Evolutionary conservation across 2,888 invertebrate species (phyloP).

Genomic region (Brenthis hecate): DNA sequence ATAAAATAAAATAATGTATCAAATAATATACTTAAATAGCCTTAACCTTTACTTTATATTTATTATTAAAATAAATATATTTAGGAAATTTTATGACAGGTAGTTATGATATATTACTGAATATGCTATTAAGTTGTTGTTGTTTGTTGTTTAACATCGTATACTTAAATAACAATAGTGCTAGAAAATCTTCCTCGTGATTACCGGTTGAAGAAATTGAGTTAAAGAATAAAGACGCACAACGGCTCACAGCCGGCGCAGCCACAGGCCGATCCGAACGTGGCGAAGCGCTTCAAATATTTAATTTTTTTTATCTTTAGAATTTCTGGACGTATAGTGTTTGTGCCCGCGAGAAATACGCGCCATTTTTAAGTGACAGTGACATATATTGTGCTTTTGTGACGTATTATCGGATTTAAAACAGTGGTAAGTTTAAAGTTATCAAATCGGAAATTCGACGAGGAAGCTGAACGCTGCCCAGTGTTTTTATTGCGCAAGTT

Average conservation of each 20-base stretch:
- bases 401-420: slow-evolving; percentile 51
- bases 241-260: slow-evolving; percentile 65
- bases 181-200: slow-evolving; percentile 10
- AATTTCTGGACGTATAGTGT: slow-evolving; percentile 42
- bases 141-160: too few relatives aligned
- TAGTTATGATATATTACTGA: too few relatives aligned
- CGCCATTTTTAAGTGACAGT: slow-evolving; percentile 59
- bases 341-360: slow-evolving; percentile 51
- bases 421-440: slow-evolving; percentile 43
- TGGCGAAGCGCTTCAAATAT: slow-evolving; percentile 56
- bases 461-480: slow-evolving; percentile 33
- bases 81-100: too few relatives aligned
- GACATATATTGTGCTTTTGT: slow-evolving; percentile 58
- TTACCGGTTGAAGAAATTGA: slow-evolving; percentile 55
- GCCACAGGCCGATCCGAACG: slow-evolving; percentile 71
- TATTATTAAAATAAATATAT: too few relatives aligned
- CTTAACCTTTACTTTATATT: too few relatives aligned
- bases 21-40: too few relatives aligned
- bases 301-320: slow-evolving; percentile 29
- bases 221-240: slow-evolving; percentile 36
- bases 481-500: slow-evolving; percentile 48
- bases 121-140: too few relatives aligned
- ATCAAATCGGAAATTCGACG: slow-evolving; percentile 23
- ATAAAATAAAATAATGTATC: too few relatives aligned
- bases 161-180: not conserved